These are phyloP conservation scores for Diachasmimorpha longicaudata DNA, from an alignment of 1,140 invertebrate genomes.

Conservation along the genomic window DNA sequence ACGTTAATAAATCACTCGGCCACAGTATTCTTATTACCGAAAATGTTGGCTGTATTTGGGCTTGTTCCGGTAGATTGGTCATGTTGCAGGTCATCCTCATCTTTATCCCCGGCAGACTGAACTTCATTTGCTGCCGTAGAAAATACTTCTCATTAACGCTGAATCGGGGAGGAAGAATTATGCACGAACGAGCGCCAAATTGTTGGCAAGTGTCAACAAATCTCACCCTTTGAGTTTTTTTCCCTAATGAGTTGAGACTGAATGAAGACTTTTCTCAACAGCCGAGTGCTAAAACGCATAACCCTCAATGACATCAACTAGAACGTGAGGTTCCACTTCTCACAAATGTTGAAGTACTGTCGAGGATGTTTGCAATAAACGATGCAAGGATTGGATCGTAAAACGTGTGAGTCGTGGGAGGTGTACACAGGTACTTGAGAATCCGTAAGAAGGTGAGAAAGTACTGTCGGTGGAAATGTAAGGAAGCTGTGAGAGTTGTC, in stretches of 20 bases:
- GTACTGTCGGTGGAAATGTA: background rate
- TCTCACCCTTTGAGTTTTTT: background rate
- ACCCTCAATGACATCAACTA: background rate
- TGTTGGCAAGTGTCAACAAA: background rate
- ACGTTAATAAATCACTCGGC: slow-evolving; percentile 18
- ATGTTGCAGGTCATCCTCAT: background rate
- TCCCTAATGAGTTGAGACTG: background rate
- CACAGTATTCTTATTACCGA: slow-evolving; percentile 14
- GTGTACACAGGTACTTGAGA: background rate
- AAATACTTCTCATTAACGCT: background rate
- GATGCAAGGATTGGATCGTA: slow-evolving; percentile 15
- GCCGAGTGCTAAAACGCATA: background rate
- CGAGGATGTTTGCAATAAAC: background rate
- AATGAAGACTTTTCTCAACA: background rate
- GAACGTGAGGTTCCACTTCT: background rate
- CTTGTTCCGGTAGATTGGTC: background rate
- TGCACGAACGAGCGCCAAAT: background rate
- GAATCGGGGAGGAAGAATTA: background rate
- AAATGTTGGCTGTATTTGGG: background rate
- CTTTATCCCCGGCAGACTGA: background rate
- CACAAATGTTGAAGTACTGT: background rate
- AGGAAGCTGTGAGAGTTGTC: background rate
- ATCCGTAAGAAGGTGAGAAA: background rate
- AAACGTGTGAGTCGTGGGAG: background rate
- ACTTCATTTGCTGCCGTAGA: background rate